Percentiles rank a stretch among this genome's conserved stretches.
phyloP scores from a whole-genome alignment of 2,888 invertebrate genomes.

The Prosopocoilus inquinatus region DNA sequence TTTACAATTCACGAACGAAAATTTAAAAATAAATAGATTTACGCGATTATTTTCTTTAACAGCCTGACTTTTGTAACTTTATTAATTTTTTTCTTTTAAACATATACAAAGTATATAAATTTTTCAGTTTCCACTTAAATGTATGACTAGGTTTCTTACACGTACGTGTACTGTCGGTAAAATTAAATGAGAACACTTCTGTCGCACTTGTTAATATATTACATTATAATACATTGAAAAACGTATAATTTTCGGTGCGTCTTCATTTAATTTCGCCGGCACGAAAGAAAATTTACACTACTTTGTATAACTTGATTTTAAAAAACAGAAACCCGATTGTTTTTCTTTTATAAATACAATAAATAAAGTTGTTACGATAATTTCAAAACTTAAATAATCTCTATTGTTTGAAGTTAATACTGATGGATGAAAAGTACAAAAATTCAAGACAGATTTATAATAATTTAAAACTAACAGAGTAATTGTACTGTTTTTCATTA shows the following conservation, averaged over 20 bases:
- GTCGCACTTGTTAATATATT: too few species aligned
- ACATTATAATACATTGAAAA: too few species aligned
- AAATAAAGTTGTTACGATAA: background rate
- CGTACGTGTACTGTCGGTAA: conserved; percentile 1
- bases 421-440: conserved; percentile 50
- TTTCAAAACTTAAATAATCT: conserved; percentile 41
- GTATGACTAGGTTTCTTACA: conserved; percentile 12
- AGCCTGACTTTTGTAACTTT: conserved; percentile 3
- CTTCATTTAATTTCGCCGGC: too few species aligned
- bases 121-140: conserved; percentile 6
- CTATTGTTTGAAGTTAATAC: conserved; percentile 45
- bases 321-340: background rate
- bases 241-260: too few species aligned
- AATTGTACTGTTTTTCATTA: conserved; percentile 23
- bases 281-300: background rate
- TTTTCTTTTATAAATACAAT: conserved; percentile 15
- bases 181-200: background rate
- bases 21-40: background rate
- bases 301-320: conserved; percentile 12
- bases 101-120: conserved; percentile 15
- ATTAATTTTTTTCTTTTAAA: conserved; percentile 9
- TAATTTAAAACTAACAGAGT: conserved; percentile 45
- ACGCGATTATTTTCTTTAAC: background rate
- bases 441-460: conserved; percentile 41
- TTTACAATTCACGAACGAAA: background rate